Evolutionary conservation across 2,797 vertebrate species (phyloP).

Genomic region (Micropoecilia bifurca): DNA sequence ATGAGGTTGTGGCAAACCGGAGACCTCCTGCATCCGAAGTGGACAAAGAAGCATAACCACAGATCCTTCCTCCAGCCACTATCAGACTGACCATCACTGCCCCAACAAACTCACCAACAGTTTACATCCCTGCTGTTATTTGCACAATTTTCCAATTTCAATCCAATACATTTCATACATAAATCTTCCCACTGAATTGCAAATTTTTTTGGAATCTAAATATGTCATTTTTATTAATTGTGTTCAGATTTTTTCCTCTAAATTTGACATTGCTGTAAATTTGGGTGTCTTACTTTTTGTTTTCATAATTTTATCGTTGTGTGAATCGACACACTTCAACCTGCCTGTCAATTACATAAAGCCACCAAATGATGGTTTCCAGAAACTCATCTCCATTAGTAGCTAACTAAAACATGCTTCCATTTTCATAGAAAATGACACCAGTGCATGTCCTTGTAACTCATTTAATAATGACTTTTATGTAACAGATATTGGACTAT

Average conservation of each 20-base stretch:
- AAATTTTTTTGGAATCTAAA: not conserved
- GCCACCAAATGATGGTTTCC: not conserved
- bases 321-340: not conserved
- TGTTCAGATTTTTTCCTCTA: not conserved
- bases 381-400: not conserved
- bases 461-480: slow-evolving; percentile 18
- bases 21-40: too few relatives aligned
- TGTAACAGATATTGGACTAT: not conserved
- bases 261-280: not conserved
- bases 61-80: not conserved
- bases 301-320: not conserved
- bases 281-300: not conserved
- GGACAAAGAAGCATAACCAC: not conserved
- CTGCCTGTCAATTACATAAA: too few relatives aligned
- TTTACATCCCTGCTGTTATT: not conserved
- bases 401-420: not conserved
- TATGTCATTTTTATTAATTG: too few relatives aligned
- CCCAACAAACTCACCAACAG: not conserved
- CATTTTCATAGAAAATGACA: not conserved
- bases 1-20: too few relatives aligned
- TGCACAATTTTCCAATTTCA: too few relatives aligned
- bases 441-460: slow-evolving; percentile 25
- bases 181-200: not conserved
- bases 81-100: not conserved
- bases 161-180: not conserved